Percentiles rank a stretch among this genome's conserved stretches.
These are phyloP conservation scores for Drosophila parabipectinata DNA, from an alignment of 1,140 invertebrate genomes.

Conservation along the genomic window DNA sequence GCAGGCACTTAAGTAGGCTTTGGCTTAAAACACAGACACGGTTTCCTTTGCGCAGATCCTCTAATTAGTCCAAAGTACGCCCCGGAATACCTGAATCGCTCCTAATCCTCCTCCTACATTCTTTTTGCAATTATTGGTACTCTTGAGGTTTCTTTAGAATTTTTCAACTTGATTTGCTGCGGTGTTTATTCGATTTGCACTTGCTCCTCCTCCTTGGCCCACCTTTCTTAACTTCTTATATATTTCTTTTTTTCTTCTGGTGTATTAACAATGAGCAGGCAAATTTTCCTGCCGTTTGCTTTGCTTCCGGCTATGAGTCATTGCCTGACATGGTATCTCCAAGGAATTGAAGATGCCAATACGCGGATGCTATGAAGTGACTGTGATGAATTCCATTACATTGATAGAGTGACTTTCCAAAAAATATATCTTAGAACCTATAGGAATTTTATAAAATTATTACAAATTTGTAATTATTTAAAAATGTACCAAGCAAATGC, in stretches of 20 bases:
- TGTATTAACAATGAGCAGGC: slow-evolving; percentile 65
- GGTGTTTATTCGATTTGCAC: slow-evolving; percentile 71
- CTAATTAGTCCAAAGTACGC: slow-evolving; percentile 64
- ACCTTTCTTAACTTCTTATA: slow-evolving; percentile 14
- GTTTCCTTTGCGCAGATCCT: slow-evolving; percentile 35
- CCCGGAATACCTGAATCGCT: slow-evolving; percentile 20
- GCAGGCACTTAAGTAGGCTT: slow-evolving; percentile 60
- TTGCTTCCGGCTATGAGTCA: slow-evolving; percentile 64
- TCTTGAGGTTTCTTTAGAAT: slow-evolving; percentile 43
- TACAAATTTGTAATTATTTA: no score
- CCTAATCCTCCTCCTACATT: slow-evolving; percentile 51
- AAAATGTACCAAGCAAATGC: no score
- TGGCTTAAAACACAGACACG: slow-evolving; percentile 7
- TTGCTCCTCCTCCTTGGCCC: slow-evolving; percentile 5
- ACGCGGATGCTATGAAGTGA: neutral
- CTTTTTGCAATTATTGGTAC: slow-evolving; percentile 35
- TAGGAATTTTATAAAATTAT: no score
- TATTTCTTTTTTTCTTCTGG: slow-evolving; percentile 12
- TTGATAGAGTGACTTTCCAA: neutral
- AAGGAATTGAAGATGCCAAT: slow-evolving; percentile 15
- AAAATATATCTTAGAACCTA: neutral
- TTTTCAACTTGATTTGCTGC: slow-evolving; percentile 57
- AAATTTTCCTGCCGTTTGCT: slow-evolving; percentile 74
- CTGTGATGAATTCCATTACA: neutral
- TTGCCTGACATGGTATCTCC: slow-evolving; percentile 14